These are phyloP conservation scores for Botrylloides violaceus DNA, from an alignment of 23 tunicate species.

Conservation along the genomic window DNA sequence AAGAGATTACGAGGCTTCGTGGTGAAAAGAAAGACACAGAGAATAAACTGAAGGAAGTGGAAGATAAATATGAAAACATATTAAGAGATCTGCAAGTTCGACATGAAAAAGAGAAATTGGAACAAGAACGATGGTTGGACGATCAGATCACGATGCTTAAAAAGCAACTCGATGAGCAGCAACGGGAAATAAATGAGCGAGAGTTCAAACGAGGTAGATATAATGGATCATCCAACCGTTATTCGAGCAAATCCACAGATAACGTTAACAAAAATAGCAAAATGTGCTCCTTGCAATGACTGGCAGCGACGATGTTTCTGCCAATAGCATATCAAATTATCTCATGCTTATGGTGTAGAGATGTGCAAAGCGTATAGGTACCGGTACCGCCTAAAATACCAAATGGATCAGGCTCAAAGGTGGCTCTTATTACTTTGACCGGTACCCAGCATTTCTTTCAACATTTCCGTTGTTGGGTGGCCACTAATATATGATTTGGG, in stretches of 20 bases:
- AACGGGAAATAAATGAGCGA: slow-evolving; percentile 38
- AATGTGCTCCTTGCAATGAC: not conserved
- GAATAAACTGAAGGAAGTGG: slow-evolving; percentile 27
- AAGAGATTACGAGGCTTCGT: slow-evolving; percentile 21
- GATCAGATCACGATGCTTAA: slow-evolving; percentile 40
- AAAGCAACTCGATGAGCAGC: slow-evolving; percentile 56
- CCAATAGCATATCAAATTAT: no score
- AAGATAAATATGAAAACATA: slow-evolving; percentile 35
- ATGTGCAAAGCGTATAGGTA: no score
- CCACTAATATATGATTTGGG: no score
- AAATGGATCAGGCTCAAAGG: no score
- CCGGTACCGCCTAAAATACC: no score
- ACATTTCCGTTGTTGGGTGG: no score
- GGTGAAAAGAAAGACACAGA: slow-evolving; percentile 47
- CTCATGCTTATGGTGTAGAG: no score
- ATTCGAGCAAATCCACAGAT: not conserved
- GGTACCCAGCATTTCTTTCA: no score
- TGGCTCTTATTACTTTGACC: no score
- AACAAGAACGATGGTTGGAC: slow-evolving; percentile 20
- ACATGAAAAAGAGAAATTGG: slow-evolving; percentile 53
- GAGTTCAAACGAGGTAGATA: not conserved
- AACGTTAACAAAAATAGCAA: not conserved
- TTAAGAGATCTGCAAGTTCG: slow-evolving; percentile 31
- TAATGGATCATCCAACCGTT: not conserved
- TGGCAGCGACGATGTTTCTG: no score